phyloP scores from a whole-genome alignment of 37 sponge, comb jelly and placozoan genomes.

The Axinella damicornis region DNA sequence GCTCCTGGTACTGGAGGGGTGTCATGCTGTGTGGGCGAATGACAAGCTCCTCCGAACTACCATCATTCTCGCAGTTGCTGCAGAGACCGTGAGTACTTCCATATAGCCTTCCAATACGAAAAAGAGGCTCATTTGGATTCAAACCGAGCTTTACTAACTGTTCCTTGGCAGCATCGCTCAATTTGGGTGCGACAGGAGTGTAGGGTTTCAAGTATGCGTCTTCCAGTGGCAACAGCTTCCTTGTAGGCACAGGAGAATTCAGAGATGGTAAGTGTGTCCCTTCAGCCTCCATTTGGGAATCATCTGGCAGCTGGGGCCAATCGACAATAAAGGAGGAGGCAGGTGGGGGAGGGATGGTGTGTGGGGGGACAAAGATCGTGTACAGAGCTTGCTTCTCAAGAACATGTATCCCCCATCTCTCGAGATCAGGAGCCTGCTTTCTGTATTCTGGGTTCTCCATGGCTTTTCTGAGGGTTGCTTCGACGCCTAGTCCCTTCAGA shows the following conservation, averaged over 20 bases:
- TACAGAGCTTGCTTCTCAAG: constrained; percentile 73
- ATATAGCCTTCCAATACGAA: constrained; percentile 71
- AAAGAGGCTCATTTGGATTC: constrained; percentile 44
- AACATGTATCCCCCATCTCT: constrained; percentile 69
- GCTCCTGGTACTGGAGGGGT: constrained; percentile 80
- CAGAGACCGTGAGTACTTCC: constrained; percentile 77
- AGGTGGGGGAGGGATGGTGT: not conserved
- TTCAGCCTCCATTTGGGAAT: not conserved
- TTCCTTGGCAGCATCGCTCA: constrained; percentile 13
- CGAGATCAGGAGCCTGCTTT: constrained; percentile 51
- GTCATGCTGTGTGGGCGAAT: constrained; percentile 76
- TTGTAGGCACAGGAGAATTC: not conserved
- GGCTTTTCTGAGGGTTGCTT: constrained; percentile 16
- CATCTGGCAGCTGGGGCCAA: no score
- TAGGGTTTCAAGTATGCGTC: constrained; percentile 27
- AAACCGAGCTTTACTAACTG: constrained; percentile 64
- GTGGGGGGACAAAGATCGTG: constrained; percentile 40
- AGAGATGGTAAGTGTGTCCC: not conserved
- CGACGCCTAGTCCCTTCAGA: constrained; percentile 41
- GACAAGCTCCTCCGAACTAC: constrained; percentile 79
- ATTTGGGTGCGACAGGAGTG: constrained; percentile 43
- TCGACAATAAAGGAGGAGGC: not conserved
- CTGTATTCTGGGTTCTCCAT: constrained; percentile 36
- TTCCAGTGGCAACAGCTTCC: constrained; percentile 38
- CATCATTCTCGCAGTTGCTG: constrained; percentile 85